Evolutionary conservation across 2,797 vertebrate genomes (phyloP).

Genomic region (Aplochiton taeniatus): DNA sequence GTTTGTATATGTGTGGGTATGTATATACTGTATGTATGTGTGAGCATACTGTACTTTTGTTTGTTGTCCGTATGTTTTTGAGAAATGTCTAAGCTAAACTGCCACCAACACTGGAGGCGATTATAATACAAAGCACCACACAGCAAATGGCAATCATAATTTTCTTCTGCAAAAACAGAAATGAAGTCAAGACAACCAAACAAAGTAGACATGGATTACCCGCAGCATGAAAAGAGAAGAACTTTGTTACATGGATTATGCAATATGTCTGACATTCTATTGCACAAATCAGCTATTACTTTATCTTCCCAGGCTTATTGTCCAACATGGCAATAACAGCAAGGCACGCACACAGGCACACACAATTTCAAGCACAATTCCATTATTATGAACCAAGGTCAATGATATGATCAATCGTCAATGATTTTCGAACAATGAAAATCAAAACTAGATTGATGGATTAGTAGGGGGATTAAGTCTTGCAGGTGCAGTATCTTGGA

Average conservation of each 20-base stretch:
- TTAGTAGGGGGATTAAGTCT: too few relatives aligned
- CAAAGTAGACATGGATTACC: background rate
- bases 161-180: conserved; percentile 5
- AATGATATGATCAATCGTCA: too few relatives aligned
- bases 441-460: too few relatives aligned
- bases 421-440: too few relatives aligned
- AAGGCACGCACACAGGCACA: too few relatives aligned
- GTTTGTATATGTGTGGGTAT: conserved; percentile 9
- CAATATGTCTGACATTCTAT: background rate
- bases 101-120: conserved; percentile 11
- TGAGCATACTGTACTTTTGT: background rate
- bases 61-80: background rate
- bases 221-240: conserved; percentile 3
- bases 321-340: too few relatives aligned
- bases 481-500: too few relatives aligned
- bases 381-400: too few relatives aligned
- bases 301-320: too few relatives aligned
- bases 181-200: background rate
- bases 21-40: background rate
- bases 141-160: conserved; percentile 9
- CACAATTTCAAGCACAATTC: too few relatives aligned
- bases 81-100: conserved; percentile 9
- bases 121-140: conserved; percentile 17
- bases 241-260: background rate
- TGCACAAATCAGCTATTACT: background rate